Conservation (phyloP, 2,888 invertebrate species). For the Leptinotarsa tumamoca region DNA sequence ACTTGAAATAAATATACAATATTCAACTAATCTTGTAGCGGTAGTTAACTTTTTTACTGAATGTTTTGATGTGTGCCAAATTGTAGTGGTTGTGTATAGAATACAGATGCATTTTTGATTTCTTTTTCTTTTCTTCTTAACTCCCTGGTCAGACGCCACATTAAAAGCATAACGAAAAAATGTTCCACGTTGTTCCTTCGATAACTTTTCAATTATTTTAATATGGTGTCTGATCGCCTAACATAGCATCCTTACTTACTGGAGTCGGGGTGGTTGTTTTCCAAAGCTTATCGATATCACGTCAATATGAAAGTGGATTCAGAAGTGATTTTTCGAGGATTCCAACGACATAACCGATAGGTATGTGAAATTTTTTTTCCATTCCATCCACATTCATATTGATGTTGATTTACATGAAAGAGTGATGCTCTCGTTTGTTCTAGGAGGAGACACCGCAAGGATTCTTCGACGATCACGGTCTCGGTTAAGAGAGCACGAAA, state of each 20-base stretch:
- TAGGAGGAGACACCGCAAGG: conserved; percentile 99
- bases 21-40: conserved; percentile 19
- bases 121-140: neutral
- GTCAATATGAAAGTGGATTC: conserved; percentile 57
- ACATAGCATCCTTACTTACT: neutral
- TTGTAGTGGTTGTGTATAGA: conserved; percentile 16
- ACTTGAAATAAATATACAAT: conserved; percentile 4
- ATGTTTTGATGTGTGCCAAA: conserved; percentile 6
- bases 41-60: conserved; percentile 15
- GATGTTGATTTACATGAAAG: conserved; percentile 44
- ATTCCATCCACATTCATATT: conserved; percentile 61
- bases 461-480: conserved; percentile 98
- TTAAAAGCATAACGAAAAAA: neutral
- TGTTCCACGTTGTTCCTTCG: too few species aligned
- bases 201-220: neutral
- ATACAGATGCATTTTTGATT: conserved; percentile 2
- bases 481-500: conserved; percentile 75
- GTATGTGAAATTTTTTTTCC: conserved; percentile 46
- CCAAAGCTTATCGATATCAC: conserved; percentile 24
- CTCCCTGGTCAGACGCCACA: conserved; percentile 1
- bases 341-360: conserved; percentile 42
- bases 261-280: conserved; percentile 15
- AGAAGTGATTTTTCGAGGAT: conserved; percentile 37
- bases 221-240: neutral
- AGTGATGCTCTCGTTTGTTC: conserved; percentile 70